phyloP scores from a whole-genome alignment of 2,113 vertebrate species.

The Chaenocephalus aceratus region DNA sequence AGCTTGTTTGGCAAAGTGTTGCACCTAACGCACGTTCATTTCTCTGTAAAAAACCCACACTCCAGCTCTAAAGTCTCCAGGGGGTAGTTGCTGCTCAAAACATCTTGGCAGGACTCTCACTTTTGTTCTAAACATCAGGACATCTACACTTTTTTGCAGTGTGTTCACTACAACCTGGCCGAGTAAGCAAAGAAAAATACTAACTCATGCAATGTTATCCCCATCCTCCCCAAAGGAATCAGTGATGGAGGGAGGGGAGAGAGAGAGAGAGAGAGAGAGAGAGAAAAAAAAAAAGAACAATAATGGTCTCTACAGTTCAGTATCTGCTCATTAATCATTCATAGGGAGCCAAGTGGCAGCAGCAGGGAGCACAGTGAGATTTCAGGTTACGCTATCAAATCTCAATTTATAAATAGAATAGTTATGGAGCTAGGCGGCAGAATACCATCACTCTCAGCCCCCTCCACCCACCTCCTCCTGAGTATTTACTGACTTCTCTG shows the following conservation, averaged over 20 bases:
- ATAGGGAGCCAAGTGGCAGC: conserved; percentile 80
- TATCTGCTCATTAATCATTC: conserved; percentile 87
- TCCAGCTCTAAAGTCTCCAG: neutral
- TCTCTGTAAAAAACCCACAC: no score
- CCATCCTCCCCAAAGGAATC: conserved; percentile 44
- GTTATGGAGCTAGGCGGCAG: conserved; percentile 66
- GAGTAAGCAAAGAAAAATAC: conserved; percentile 52
- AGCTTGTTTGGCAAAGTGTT: no score
- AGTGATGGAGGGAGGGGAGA: conserved; percentile 46
- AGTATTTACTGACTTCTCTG: conserved; percentile 36
- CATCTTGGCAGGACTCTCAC: neutral
- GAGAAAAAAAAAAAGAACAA: conserved; percentile 64
- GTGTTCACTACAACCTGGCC: conserved; percentile 24
- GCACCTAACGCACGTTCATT: no score
- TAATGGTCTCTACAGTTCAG: conserved; percentile 81
- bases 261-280: conserved; percentile 16
- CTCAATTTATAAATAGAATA: conserved; percentile 85
- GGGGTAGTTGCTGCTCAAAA: neutral
- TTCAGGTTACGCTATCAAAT: conserved; percentile 83
- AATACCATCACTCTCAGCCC: conserved; percentile 67
- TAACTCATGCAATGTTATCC: conserved; percentile 48
- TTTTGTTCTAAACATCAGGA: conserved; percentile 15
- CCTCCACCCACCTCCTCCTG: conserved; percentile 32
- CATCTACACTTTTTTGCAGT: conserved; percentile 19
- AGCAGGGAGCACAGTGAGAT: conserved; percentile 76